A percentile compares a stretch with the other conserved stretches of the same genome.
phyloP scores from a whole-genome alignment of 2,113 vertebrate genomes.

The Pycnonotus jocosus region DNA sequence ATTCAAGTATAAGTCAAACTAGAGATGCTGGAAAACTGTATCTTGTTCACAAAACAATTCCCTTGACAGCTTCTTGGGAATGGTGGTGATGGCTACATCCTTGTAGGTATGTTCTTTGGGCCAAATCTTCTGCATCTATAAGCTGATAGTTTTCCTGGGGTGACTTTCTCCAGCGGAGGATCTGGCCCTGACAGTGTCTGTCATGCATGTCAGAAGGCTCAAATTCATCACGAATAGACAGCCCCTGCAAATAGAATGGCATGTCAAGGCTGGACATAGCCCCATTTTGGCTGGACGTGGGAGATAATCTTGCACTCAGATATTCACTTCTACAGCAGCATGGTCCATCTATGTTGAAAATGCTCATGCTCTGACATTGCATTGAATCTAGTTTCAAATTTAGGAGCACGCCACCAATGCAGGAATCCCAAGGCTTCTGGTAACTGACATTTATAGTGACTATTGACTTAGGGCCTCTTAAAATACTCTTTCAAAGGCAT shows the following conservation, averaged over 20 bases:
- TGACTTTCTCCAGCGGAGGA: not conserved
- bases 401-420: slow-evolving; percentile 74
- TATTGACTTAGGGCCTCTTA: slow-evolving; percentile 59
- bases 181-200: not conserved
- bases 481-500: slow-evolving; percentile 69
- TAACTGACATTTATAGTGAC: slow-evolving; percentile 68
- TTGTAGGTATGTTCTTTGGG: not conserved
- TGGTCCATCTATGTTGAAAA: slow-evolving; percentile 53
- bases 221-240: slow-evolving; percentile 30
- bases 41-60: not conserved
- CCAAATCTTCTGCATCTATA: not conserved
- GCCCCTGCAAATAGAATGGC: slow-evolving; percentile 52
- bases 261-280: slow-evolving; percentile 32
- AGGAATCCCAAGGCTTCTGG: slow-evolving; percentile 81
- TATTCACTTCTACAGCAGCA: slow-evolving; percentile 30
- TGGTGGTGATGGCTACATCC: not conserved
- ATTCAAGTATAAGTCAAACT: not conserved
- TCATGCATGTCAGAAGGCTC: slow-evolving; percentile 13
- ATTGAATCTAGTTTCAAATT: slow-evolving; percentile 82
- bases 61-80: not conserved
- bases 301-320: slow-evolving; percentile 66
- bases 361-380: slow-evolving; percentile 70
- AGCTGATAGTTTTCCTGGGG: not conserved
- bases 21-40: not conserved
- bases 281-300: not conserved